Base-by-base conservation (phyloP, 2,797 vertebrate species). In the Huso huso region DNA sequence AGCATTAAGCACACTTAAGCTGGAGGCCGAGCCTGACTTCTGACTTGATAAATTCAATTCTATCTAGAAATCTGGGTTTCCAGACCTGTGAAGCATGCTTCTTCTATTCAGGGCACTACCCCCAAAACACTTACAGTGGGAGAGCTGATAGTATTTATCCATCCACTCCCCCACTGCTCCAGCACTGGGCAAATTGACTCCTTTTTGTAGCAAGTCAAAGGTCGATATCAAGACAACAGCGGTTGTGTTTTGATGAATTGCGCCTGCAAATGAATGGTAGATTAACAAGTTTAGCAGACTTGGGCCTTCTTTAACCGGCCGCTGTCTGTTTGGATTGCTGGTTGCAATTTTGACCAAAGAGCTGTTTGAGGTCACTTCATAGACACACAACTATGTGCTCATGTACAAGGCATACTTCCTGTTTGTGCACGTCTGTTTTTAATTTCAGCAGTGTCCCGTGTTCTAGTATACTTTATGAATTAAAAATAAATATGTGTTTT, bases 31-130 rank as follows among this genome's bases (percentile, higher is more conserved):
- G 84, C 82, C 75, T 86, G 86, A 82, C 86, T 88, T 90, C 89
- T 88, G 89, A 88, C 88, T 88, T 93, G 90, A 93, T 92, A 87
- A 89, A 92, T 92, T 88, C 90, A 93, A 91, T 91, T 90, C 88
- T 89, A 89, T 92, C 87, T 88, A 86, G 85, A 91, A 61, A 87
- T 89, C 87, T 86, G 83, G 75, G 89, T 88, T 88, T 89, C 78
- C 76, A 81, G 70, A 91, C 91, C 91, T 92, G 89, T 91, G 91
- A 93, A 86, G 81, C 86, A 92, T 91, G 89, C 23, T 91, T 89
- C 89, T 88, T 86, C 84, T 80, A 86, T 84, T 89, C 84, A 82
- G 83, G 85, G 81, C 84, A 89, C 84, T 51, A 66, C 69, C 63
- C 68, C 61, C 55, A 6, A 62, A 66, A 72, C 61, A 62, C 67